Base-by-base conservation (phyloP, 2,888 invertebrate genomes). In the Crossocerus cetratus region DNA sequence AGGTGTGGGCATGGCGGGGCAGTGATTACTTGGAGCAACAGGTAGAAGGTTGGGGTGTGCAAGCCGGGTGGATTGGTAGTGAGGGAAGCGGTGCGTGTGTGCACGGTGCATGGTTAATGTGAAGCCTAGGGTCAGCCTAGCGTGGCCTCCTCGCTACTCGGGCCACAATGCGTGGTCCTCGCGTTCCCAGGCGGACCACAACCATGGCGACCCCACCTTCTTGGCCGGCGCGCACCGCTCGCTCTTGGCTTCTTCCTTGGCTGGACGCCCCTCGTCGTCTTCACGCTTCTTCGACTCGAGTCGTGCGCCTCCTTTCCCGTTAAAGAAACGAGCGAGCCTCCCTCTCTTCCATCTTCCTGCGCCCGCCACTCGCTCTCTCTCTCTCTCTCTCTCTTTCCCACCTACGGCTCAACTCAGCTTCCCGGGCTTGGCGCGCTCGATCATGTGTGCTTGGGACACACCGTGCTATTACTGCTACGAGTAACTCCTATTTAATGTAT, bases 131-230 rank as follows among this genome's bases (percentile, higher is more conserved):
- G 88, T 89, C 89, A 89, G 87, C 86, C 84, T 89, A 90, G 88
- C 89, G 89, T 89, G 86, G 87, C 89, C 86, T 87, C 83, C 83
- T 86, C 80, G 83, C 79, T 82, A 80, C 81, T 83, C 81, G 84
- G 86, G 84, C 86, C 85, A 88, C 86, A 88, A 88, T 88, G 86
- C 85, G 84, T 86, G 84, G 81, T 82, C 81, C 83, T 85, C 83
- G 85, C 86, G 89, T 89, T 90, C 90, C 90, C 90, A 89, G 90
- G 89, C 89, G 83, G 88, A 89, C 88, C 87, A 89, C 88, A 80
- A 89, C 87, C 89, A 88, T 89, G 86, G 89, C 89, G 89, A 89
- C 86, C 88, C 89, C 88, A 87, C 89, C 77, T 80, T 70, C 78
- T 74, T 72, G 8, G 49, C 43, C 43, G 43, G 43, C 43, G 45